phyloP scores from a whole-genome alignment of 2,113 vertebrate genomes.

The Odobenus rosmarus region DNA sequence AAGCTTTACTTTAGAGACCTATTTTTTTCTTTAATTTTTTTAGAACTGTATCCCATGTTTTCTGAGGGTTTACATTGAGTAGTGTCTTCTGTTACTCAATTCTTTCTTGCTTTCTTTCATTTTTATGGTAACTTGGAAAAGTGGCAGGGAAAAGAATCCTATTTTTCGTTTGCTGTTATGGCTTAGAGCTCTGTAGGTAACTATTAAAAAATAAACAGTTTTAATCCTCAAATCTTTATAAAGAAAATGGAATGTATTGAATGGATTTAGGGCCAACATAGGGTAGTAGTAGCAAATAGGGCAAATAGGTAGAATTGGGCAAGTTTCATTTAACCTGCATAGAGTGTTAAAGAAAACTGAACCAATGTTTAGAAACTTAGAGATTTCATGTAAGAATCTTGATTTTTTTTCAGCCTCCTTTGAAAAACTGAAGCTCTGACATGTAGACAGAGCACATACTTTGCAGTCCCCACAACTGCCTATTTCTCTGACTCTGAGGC shows the following conservation, averaged over 20 bases:
- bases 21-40: slow-evolving; percentile 56
- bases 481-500: not conserved
- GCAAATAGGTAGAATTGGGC: not conserved
- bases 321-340: not conserved
- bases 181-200: not conserved
- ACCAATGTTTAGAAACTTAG: not conserved
- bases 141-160: not conserved
- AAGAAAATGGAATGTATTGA: not conserved
- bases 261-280: not conserved
- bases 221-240: not conserved
- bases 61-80: slow-evolving; percentile 45
- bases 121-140: slow-evolving; percentile 41
- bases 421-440: not conserved
- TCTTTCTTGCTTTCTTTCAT: not conserved
- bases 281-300: not conserved
- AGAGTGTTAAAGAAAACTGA: slow-evolving; percentile 4
- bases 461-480: not conserved
- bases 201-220: not conserved
- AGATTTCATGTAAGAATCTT: not conserved
- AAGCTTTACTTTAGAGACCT: slow-evolving; percentile 38
- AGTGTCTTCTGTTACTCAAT: slow-evolving; percentile 7
- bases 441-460: not conserved
- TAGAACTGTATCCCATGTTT: slow-evolving; percentile 5
- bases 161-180: slow-evolving; percentile 17
- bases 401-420: not conserved